Conservation (phyloP, 2,888 invertebrate genomes). For the Neoscelio sp. region DNA sequence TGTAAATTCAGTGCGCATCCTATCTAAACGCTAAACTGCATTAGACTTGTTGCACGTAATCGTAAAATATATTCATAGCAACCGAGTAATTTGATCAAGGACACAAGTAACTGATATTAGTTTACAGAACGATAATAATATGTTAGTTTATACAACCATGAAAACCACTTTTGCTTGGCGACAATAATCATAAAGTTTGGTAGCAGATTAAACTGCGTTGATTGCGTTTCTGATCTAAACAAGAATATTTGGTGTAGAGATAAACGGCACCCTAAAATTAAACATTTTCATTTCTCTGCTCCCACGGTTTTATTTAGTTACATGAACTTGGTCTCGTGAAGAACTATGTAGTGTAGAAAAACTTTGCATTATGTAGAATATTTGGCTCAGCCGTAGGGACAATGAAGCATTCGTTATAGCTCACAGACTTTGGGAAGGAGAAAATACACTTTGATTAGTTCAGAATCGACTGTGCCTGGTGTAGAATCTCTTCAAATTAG, state of each 20-base stretch:
- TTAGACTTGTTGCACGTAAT: slow-evolving; percentile 40
- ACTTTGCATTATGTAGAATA: no score
- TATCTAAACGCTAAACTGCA: slow-evolving; percentile 11
- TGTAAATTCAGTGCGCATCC: not conserved
- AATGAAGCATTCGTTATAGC: no score
- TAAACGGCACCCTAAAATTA: slow-evolving; percentile 28
- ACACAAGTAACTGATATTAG: slow-evolving; percentile 31
- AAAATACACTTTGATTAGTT: no score
- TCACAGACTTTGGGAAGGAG: no score
- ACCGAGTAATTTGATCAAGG: slow-evolving; percentile 24
- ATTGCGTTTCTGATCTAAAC: slow-evolving; percentile 42
- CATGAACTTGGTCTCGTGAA: no score
- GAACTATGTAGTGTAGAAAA: no score
- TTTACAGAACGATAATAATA: slow-evolving; percentile 26
- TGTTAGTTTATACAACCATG: slow-evolving; percentile 1
- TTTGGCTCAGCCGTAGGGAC: no score
- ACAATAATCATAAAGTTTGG: slow-evolving; percentile 43
- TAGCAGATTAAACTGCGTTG: slow-evolving; percentile 34
- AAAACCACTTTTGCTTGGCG: slow-evolving; percentile 40
- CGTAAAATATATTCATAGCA: slow-evolving; percentile 25
- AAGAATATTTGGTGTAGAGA: slow-evolving; percentile 20
- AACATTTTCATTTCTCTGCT: slow-evolving; percentile 11
- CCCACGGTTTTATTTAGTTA: not conserved
- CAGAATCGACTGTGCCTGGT: no score
- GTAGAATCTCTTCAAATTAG: no score